Base-by-base conservation (phyloP, 2,113 vertebrate species). In the Bubo scandiacus region DNA sequence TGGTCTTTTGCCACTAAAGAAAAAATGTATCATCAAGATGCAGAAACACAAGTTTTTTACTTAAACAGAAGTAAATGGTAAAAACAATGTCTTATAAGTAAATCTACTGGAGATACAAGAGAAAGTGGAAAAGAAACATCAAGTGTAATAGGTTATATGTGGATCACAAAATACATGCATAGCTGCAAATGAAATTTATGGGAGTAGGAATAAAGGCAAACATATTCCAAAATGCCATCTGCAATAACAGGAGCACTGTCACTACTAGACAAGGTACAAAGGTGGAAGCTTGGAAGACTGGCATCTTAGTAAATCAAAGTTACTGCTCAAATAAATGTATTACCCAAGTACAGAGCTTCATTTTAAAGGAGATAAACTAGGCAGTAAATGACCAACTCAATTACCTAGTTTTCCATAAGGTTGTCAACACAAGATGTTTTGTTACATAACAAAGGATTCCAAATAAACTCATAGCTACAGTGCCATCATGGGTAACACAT, bases 391-490 rank as follows among this genome's bases (percentile, higher is more conserved):
- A 91, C 26, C 57, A 91, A 78, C 47, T 57, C 38, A 59, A 21
- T 81, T 79, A 90, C 81, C 65, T 91, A 68, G 43, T 89, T 92
- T 92, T 93, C 61, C 57, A 45, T 89, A 82, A 92, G 34, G 81
- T 22, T 95, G 73, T 84, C 89, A 95, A 89, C 77, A 92, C 49
- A 89, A 88, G 61, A 96, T 42, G 4, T 91, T 96, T 91, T 91
- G 80, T 92, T 94, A 55, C 40, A 32, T 85, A 89, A 91, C 57
- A 92, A 96, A 96, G 43, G 57, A 81, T 92, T 95, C n/a, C 40
- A 87, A 91, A 91, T 68, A 92, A 93, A 80, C 29, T 81, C 65
- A 57, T 45, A 55, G 57, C 65, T 94, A 72, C 22, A 58, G 68
- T 92, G 80, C 65, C 49, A 89, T 66, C 49, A 45, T 5, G 83